phyloP scores from a whole-genome alignment of 2,797 vertebrate species.

The Sandelia bainsii region DNA sequence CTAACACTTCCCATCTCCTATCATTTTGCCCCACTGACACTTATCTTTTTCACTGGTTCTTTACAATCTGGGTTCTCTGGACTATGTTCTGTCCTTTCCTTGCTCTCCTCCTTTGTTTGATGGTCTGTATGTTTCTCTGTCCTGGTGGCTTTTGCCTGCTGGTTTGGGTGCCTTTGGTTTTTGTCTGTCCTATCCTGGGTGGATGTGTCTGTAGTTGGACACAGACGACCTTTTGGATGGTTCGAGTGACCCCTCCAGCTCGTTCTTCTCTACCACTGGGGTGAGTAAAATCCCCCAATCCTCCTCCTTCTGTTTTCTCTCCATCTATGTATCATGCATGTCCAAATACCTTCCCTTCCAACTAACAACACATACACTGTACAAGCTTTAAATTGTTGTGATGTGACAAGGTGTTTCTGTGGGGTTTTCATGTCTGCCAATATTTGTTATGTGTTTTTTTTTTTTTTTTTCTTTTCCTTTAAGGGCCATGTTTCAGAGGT shows the following conservation, averaged over 20 bases:
- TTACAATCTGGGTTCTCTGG: slow-evolving; percentile 70
- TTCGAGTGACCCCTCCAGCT: slow-evolving; percentile 93
- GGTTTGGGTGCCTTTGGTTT: slow-evolving; percentile 71
- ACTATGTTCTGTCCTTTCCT: slow-evolving; percentile 76
- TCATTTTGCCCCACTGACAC: slow-evolving; percentile 63
- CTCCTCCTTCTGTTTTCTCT: slow-evolving; percentile 69
- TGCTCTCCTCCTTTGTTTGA: slow-evolving; percentile 74
- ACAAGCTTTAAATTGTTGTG: slow-evolving; percentile 59
- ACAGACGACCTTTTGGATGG: slow-evolving; percentile 98
- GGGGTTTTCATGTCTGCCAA: slow-evolving; percentile 41
- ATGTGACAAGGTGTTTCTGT: slow-evolving; percentile 35
- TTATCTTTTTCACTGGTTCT: slow-evolving; percentile 68
- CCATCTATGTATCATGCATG: slow-evolving; percentile 75
- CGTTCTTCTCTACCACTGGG: slow-evolving; percentile 95
- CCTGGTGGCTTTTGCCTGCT: slow-evolving; percentile 76
- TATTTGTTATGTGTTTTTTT: slow-evolving; percentile 13
- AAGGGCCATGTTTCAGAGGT: slow-evolving; percentile 93
- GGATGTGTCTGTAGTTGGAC: slow-evolving; percentile 92
- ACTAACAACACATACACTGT: slow-evolving; percentile 72
- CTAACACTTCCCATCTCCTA: slow-evolving; percentile 73
- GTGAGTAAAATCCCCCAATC: slow-evolving; percentile 87
- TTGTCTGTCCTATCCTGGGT: slow-evolving; percentile 83
- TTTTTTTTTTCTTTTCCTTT: slow-evolving; percentile 32
- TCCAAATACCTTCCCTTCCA: slow-evolving; percentile 66
- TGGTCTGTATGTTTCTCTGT: slow-evolving; percentile 74